Base-by-base conservation (phyloP, 2,113 vertebrate species). In the Sylvia atricapilla region DNA sequence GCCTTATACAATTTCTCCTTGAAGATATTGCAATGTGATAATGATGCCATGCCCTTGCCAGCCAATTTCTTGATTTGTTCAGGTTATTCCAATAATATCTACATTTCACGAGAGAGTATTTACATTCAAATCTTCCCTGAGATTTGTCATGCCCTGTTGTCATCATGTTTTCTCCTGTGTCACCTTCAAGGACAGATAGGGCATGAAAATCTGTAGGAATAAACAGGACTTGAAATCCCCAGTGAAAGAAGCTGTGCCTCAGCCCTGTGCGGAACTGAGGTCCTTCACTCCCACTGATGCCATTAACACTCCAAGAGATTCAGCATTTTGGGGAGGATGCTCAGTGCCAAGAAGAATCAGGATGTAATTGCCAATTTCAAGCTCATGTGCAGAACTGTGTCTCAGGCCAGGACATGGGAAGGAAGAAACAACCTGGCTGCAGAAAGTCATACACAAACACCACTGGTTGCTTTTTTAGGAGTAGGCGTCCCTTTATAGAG, bases 41-140 rank as follows among this genome's bases (percentile, higher is more conserved):
- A 94, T 72, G 74, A 92, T 64, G 33, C 21, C 2, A 2, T 96
- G 93, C 72, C 88, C 93, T 96, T 96, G 90, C 84, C 64, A 94
- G 72, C 56, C 68, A 86, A 92, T 97, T 95, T 91, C 13, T 13
- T 82, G 82, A 95, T 97, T 97, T 91, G 92, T 96, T 96, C 95
- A 87, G 92, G 94, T 96, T 97, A 97, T 96, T 95, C 73, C 94
- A 96, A 84, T 96, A 95, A 86, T 92, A 95, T 94, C 90, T 96
- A 92, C 91, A 90, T 96, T 97, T 97, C 89, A 96, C 0, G 33
- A 90, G 66, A 79, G 73, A 70, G 49, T 93, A 95, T 95, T 96
- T 91, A 91, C 87, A 89, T 94, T 95, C 50, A 96, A 92, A 96
- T 92, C 64, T 96, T 96, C 83, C 74, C 74, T 91, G 90, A 96